A percentile compares a stretch with the other conserved stretches of the same genome.
Conservation (phyloP, 2,113 vertebrate species). For the Stigmatopora nigra region DNA sequence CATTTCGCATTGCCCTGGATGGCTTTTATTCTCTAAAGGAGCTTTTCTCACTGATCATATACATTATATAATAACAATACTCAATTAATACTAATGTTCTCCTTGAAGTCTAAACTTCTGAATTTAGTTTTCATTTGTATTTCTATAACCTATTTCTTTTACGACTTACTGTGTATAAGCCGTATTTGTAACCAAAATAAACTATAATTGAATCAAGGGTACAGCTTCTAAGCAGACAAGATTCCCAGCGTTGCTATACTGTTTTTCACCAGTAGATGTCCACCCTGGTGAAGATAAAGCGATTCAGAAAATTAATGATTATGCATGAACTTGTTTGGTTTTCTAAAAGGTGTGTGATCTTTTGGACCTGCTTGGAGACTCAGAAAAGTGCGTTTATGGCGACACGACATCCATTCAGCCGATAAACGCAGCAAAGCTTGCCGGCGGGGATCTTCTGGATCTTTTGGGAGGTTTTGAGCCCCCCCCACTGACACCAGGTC, state of each 20-base stretch:
- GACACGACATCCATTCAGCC: slow-evolving; percentile 4
- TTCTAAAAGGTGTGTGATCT: slow-evolving; percentile 71
- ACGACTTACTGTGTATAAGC: too few relatives aligned
- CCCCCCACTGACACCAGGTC: slow-evolving; percentile 46
- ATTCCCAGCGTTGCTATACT: too few relatives aligned
- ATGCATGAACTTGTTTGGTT: background rate
- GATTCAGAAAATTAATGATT: background rate
- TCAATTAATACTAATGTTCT: background rate
- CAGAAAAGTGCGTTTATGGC: slow-evolving; percentile 49
- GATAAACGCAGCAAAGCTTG: slow-evolving; percentile 34
- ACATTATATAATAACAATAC: too few relatives aligned
- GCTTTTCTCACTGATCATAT: background rate
- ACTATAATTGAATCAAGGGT: too few relatives aligned
- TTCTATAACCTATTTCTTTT: background rate
- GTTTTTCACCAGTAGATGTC: too few relatives aligned
- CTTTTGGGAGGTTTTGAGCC: slow-evolving; percentile 69
- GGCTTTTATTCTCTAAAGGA: background rate
- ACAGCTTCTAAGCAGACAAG: too few relatives aligned
- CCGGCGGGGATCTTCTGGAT: slow-evolving; percentile 69
- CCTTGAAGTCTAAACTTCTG: background rate
- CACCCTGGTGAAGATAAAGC: too few relatives aligned
- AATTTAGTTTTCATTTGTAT: background rate
- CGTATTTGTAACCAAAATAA: too few relatives aligned
- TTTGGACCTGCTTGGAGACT: slow-evolving; percentile 73
- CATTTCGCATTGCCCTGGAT: too few relatives aligned